Conservation (phyloP, 2,888 invertebrate genomes). For the Mechanitis messenoides region DNA sequence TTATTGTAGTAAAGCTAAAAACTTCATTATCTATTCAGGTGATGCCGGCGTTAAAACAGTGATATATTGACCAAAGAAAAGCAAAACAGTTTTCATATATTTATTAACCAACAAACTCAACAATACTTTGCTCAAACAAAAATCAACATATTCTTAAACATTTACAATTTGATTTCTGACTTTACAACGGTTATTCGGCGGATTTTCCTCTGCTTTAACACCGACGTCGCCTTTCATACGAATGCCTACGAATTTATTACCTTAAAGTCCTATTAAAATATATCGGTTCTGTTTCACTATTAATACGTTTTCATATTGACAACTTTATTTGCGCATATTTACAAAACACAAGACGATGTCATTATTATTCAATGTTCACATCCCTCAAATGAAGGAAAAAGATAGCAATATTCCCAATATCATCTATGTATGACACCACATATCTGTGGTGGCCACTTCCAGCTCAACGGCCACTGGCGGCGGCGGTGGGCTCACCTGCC, state of each 20-base stretch:
- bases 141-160: constrained; percentile 23
- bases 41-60: constrained; percentile 69
- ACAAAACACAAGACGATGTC: too few relatives aligned
- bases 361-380: not conserved
- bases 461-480: constrained; percentile 66
- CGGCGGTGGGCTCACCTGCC: constrained; percentile 43
- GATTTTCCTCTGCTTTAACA: constrained; percentile 53
- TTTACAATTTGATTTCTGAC: constrained; percentile 23
- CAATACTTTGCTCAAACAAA: constrained; percentile 29
- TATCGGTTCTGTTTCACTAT: too few relatives aligned
- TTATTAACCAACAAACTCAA: constrained; percentile 46
- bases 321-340: too few relatives aligned
- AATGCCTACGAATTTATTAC: not conserved
- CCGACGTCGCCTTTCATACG: constrained; percentile 54
- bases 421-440: constrained; percentile 50
- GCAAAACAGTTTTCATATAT: constrained; percentile 36
- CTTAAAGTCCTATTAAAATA: not conserved
- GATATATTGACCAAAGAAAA: constrained; percentile 36
- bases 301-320: too few relatives aligned
- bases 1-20: constrained; percentile 5
- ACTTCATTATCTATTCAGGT: constrained; percentile 41
- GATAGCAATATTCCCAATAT: not conserved
- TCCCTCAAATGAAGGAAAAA: not conserved
- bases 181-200: constrained; percentile 29
- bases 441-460: constrained; percentile 66